Base-by-base conservation (phyloP, 2,888 invertebrate genomes). In the Esperia sulphurella region DNA sequence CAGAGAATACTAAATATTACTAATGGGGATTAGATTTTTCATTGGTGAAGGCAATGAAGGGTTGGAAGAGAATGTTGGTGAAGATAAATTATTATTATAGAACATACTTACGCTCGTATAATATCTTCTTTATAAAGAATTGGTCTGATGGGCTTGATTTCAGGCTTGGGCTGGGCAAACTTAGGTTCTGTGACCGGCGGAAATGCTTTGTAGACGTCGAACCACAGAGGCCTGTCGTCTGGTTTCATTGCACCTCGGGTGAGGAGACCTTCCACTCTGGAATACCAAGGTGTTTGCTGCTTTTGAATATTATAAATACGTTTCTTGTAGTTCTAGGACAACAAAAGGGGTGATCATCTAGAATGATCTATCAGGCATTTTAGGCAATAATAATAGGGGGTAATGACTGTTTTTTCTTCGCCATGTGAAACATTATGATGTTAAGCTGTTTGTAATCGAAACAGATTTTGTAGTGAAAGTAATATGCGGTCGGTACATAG, bases 221-320 rank as follows among this genome's bases (percentile, higher is more conserved):
- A 97, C 99, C 99, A 99, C 8, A 98, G 52, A 0, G 99, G 99
- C 55, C 95, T 92, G 64, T 98, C 97, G 59, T 95, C 94, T 49
- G 92, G 88, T 70, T 92, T 94, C 77, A 98, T 87, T 3, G 95
- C 97, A 43, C 95, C 95, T 14, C 95, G 92, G 51, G 93, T 91
- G 10, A 98, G 74, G 33, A 99, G 87, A 5, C 97, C 96, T 59
- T 92, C 92, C 1, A 94, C 90, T 75, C 97, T 96, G 71, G 35
- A 86, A 67, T 50, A 58, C 9, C 33, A 33, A 33, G 10, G 33
- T n/a, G 33, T 9, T n/a, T 33, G 10, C 33, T n/a, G 33, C n/a
- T 10, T 9, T 10, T 9, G 33, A 33, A n/a, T 44, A 45, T 40
- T 31, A 52, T 8, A 21, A 12, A 5, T 14, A 35, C 12, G 42